Base-by-base conservation (phyloP, 2,888 invertebrate genomes). In the Torymus tubicola region DNA sequence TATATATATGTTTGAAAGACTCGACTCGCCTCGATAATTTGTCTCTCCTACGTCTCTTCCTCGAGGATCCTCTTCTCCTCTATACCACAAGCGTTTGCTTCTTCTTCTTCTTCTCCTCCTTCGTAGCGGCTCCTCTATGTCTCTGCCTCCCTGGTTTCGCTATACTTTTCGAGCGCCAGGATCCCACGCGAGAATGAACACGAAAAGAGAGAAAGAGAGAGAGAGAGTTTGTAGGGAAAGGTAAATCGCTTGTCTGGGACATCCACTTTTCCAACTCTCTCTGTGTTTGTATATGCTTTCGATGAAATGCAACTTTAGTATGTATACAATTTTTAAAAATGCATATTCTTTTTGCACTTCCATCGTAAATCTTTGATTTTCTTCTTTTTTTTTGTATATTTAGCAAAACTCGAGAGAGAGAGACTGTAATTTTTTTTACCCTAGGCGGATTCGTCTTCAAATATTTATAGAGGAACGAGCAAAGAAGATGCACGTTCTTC, bases 11-110 rank as follows among this genome's bases (percentile, higher is more conserved):
- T 68, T 72, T 18, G 68, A 16, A 58, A 64, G 70, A 71, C 58
- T 31, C 69, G 65, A 21, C 58, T 50, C 78, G 68, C 83, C 83
- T 83, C 83, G 85, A 86, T 87, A 87, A 87, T 87, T 87, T 85
- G 84, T 87, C 86, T 87, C 83, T 84, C 83, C 83, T 75, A 75
- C 55, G 53, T 42, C 12, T 55, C 55, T n/a, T 18, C 16, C 14
- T 57, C 64, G 0, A 8, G 5, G 12, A 18, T 18, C 24, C 31
- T 55, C 55, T 73, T 67, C 16, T 24, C 18, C 60, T 24, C n/a
- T 53, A 8, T 53, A 8, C 42, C 42, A 42, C 42, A 8, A 42
- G 42, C 42, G 42, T 21, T 21, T 21, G 18, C 50, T 42, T 11
- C 1, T 58, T 16, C 31, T 21, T 14, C 16, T 24, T 12, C 21